phyloP scores from a whole-genome alignment of 2,888 invertebrate genomes.

The Cheilosia variabilis region DNA sequence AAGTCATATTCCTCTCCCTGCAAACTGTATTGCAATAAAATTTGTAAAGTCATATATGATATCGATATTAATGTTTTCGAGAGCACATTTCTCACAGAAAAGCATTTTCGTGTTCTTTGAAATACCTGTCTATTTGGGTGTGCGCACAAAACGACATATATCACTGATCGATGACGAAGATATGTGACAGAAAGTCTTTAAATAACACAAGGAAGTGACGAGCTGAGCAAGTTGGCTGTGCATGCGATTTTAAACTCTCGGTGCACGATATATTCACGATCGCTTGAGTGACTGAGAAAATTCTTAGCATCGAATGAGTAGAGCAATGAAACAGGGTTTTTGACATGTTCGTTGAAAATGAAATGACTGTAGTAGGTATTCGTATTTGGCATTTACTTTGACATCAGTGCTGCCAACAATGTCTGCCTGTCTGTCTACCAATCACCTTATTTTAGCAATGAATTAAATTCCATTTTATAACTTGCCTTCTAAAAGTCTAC shows the following conservation, averaged over 20 bases:
- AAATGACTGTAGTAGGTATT: no score
- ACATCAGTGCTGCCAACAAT: no score
- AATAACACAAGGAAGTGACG: constrained; percentile 9
- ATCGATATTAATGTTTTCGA: not conserved
- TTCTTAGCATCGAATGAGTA: no score
- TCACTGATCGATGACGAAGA: constrained; percentile 13
- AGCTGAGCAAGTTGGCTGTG: not conserved
- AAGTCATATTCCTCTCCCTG: not conserved
- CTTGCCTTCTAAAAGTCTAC: no score
- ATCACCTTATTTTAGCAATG: no score
- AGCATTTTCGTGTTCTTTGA: constrained; percentile 3
- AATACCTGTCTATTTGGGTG: constrained; percentile 5
- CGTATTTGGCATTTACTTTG: no score
- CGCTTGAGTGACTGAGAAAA: not conserved
- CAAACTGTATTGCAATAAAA: not conserved
- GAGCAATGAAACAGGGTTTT: no score
- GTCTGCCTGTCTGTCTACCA: no score
- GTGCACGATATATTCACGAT: not conserved
- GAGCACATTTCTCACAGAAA: constrained; percentile 1
- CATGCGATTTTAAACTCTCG: not conserved
- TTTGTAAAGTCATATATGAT: not conserved
- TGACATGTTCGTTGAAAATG: no score
- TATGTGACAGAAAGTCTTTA: constrained; percentile 24
- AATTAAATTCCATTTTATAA: no score
- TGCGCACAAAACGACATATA: not conserved